A percentile compares a stretch with the other conserved stretches of the same genome.
Evolutionary conservation across 2,888 invertebrate genomes (phyloP).

Genomic region (Erebia palarica): DNA sequence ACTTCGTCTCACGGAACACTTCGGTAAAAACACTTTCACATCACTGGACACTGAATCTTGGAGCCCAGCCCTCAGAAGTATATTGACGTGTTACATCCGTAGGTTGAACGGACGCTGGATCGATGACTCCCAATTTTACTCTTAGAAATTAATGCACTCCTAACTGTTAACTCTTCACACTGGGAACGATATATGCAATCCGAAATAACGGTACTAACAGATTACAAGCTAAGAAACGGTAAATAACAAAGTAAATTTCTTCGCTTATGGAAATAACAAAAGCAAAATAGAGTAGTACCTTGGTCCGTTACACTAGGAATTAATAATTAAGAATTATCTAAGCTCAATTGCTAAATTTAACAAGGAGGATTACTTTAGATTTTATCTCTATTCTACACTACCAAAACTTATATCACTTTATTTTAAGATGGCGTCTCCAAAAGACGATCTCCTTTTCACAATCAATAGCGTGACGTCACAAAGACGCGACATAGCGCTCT

Average conservation of each 20-base stretch:
- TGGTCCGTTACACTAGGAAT: slow-evolving; percentile 91
- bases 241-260: slow-evolving; percentile 75
- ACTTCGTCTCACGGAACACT: slow-evolving; percentile 45
- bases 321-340: slow-evolving; percentile 66
- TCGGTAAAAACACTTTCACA: slow-evolving; percentile 69
- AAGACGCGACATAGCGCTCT: slow-evolving; percentile 65
- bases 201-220: slow-evolving; percentile 69
- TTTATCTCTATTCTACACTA: slow-evolving; percentile 80
- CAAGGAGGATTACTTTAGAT: slow-evolving; percentile 77
- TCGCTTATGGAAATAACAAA: slow-evolving; percentile 56
- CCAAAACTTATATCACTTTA: slow-evolving; percentile 84
- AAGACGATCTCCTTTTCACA: slow-evolving; percentile 75
- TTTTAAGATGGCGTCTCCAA: slow-evolving; percentile 82
- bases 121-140: slow-evolving; percentile 65
- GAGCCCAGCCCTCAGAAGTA: slow-evolving; percentile 75
- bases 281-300: slow-evolving; percentile 84
- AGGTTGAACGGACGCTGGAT: slow-evolving; percentile 65
- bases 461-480: slow-evolving; percentile 82
- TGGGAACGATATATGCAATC: slow-evolving; percentile 48
- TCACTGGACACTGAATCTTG: slow-evolving; percentile 52
- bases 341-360: slow-evolving; percentile 69
- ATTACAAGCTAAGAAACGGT: slow-evolving; percentile 66
- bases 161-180: slow-evolving; percentile 39
- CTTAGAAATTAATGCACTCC: slow-evolving; percentile 43
- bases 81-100: slow-evolving; percentile 83